These are phyloP conservation scores for Coenonympha glycerion DNA, from an alignment of 2,888 invertebrate genomes.

Conservation along the genomic window DNA sequence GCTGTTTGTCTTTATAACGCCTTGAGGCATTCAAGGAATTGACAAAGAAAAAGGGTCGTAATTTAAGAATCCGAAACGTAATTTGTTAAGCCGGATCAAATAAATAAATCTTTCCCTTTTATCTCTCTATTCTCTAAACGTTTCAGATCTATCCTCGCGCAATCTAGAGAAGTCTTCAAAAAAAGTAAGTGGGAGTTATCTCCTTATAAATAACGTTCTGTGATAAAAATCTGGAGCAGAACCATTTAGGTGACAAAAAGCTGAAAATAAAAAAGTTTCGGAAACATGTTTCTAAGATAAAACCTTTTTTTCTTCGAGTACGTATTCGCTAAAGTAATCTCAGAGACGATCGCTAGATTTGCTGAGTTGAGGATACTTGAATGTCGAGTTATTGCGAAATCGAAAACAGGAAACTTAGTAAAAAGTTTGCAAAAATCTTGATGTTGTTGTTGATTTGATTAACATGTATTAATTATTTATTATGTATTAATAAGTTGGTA, in stretches of 20 bases:
- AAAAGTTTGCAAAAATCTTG: too few relatives aligned
- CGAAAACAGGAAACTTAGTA: too few relatives aligned
- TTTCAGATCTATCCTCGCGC: neutral
- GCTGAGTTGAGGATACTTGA: neutral
- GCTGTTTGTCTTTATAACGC: too few relatives aligned
- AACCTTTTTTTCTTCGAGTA: conserved; percentile 10
- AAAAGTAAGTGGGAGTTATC: neutral
- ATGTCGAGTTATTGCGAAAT: too few relatives aligned
- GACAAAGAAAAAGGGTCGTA: too few relatives aligned
- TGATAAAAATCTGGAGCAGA: conserved; percentile 6
- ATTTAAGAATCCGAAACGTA: neutral
- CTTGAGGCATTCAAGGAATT: too few relatives aligned
- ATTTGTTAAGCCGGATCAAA: neutral
- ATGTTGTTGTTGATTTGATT: too few relatives aligned
- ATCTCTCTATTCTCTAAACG: neutral
- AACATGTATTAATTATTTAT: too few relatives aligned
- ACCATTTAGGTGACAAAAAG: neutral
- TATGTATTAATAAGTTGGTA: too few relatives aligned
- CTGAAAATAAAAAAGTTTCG: neutral
- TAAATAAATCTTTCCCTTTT: neutral
- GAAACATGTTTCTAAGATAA: conserved; percentile 16
- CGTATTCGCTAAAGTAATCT: neutral
- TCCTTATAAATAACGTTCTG: neutral
- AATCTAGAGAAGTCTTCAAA: neutral
- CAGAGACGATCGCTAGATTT: neutral